phyloP scores from a whole-genome alignment of 37 sponge, comb jelly and placozoan genomes.

The Mnemiopsis leidyi region DNA sequence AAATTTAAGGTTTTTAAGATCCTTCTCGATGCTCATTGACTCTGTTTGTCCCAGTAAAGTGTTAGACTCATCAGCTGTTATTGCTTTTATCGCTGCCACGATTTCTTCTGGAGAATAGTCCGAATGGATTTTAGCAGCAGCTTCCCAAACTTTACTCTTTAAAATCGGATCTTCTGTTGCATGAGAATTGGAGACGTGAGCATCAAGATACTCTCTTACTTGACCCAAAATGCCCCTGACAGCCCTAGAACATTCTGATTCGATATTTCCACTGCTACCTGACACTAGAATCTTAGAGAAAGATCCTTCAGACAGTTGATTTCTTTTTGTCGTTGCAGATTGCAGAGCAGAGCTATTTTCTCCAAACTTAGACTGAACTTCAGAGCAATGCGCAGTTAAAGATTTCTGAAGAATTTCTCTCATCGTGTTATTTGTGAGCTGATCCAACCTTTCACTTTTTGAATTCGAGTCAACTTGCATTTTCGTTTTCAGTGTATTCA shows the following conservation, averaged over 20 bases:
- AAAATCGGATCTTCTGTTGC: background rate
- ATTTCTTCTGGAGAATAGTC: constrained; percentile 18
- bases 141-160: constrained; percentile 9
- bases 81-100: background rate
- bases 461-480: background rate
- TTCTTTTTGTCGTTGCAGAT: background rate
- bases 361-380: constrained; percentile 4
- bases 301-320: background rate
- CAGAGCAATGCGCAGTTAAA: background rate
- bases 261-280: background rate
- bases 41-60: background rate
- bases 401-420: constrained; percentile 11
- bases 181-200: background rate
- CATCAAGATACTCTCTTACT: background rate
- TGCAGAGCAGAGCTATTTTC: background rate
- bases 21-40: background rate
- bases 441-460: background rate
- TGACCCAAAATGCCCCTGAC: background rate
- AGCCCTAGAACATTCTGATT: background rate
- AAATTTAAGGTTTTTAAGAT: background rate
- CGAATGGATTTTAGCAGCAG: background rate
- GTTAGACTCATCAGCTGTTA: background rate
- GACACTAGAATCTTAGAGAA: background rate
- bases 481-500: constrained; percentile 8
- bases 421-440: background rate